These are phyloP conservation scores for Cyprinodon diabolis DNA, from an alignment of 2,797 vertebrate species.

Conservation along the genomic window DNA sequence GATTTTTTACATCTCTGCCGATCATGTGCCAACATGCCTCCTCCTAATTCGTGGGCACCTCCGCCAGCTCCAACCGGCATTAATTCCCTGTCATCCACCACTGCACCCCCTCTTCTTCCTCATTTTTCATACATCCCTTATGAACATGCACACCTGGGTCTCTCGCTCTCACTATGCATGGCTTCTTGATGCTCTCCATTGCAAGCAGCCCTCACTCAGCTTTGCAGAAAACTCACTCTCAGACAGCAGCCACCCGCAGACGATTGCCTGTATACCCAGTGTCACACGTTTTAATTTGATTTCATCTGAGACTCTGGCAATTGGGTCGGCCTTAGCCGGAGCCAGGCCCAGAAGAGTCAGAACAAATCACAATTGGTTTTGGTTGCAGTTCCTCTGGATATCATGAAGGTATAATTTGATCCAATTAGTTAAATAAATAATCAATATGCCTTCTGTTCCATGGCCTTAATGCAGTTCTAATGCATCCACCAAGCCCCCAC, in stretches of 20 bases:
- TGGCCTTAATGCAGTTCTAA: conserved; percentile 76
- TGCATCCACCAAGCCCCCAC: conserved; percentile 62
- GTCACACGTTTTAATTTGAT: conserved; percentile 43
- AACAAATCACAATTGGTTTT: conserved; percentile 69
- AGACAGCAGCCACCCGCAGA: conserved; percentile 38
- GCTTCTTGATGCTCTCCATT: conserved; percentile 35
- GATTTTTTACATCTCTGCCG: conserved; percentile 42
- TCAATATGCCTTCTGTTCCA: conserved; percentile 81
- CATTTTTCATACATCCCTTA: conserved; percentile 70
- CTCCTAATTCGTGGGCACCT: conserved; percentile 58
- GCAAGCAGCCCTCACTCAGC: conserved; percentile 48
- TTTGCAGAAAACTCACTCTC: conserved; percentile 34
- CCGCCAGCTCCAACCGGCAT: conserved; percentile 65
- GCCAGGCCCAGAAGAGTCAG: conserved; percentile 52
- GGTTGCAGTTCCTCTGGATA: conserved; percentile 67
- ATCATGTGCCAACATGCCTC: conserved; percentile 55
- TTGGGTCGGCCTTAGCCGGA: conserved; percentile 57
- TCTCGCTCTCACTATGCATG: conserved; percentile 26
- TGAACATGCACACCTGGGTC: conserved; percentile 74
- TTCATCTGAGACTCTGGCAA: conserved; percentile 43
- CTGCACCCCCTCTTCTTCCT: conserved; percentile 45
- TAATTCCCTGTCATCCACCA: conserved; percentile 52
- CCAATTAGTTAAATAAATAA: conserved; percentile 83
- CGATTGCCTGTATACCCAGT: conserved; percentile 36
- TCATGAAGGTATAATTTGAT: conserved; percentile 77